Conservation (phyloP, 2,797 vertebrate genomes). For the Geotrypetes seraphini region DNA sequence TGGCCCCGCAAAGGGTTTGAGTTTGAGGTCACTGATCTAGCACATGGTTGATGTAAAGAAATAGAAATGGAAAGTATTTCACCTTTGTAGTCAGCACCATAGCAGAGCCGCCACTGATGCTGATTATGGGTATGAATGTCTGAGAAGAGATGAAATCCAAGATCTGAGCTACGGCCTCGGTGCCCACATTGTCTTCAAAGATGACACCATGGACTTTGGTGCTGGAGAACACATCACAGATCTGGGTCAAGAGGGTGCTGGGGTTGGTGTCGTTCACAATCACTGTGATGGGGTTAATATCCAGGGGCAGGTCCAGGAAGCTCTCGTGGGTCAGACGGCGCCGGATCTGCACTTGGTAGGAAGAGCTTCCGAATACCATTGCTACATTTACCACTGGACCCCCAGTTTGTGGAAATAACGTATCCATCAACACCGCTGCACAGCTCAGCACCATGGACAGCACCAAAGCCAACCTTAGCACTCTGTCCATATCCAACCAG, state of each 20-base stretch:
- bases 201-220: conserved; percentile 83
- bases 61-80: conserved; percentile 10
- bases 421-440: conserved; percentile 44
- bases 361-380: conserved; percentile 83
- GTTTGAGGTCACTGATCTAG: too few relatives aligned
- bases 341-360: conserved; percentile 73
- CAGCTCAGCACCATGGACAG: conserved; percentile 47
- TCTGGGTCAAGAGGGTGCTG: conserved; percentile 80
- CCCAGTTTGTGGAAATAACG: conserved; percentile 32
- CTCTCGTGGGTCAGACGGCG: conserved; percentile 78
- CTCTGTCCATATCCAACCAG: conserved; percentile 62
- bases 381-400: conserved; percentile 80
- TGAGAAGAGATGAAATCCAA: conserved; percentile 91
- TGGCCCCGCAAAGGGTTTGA: too few relatives aligned
- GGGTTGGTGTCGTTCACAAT: conserved; percentile 90
- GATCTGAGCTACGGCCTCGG: conserved; percentile 90
- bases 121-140: conserved; percentile 84
- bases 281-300: conserved; percentile 86
- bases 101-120: conserved; percentile 88
- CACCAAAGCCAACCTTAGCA: conserved; percentile 39
- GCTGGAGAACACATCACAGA: conserved; percentile 77
- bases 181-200: conserved; percentile 89
- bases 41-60: too few relatives aligned
- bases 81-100: conserved; percentile 92
- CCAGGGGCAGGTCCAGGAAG: conserved; percentile 89